phyloP scores from a whole-genome alignment of 2,797 vertebrate species.

The Aeoliscus strigatus region DNA sequence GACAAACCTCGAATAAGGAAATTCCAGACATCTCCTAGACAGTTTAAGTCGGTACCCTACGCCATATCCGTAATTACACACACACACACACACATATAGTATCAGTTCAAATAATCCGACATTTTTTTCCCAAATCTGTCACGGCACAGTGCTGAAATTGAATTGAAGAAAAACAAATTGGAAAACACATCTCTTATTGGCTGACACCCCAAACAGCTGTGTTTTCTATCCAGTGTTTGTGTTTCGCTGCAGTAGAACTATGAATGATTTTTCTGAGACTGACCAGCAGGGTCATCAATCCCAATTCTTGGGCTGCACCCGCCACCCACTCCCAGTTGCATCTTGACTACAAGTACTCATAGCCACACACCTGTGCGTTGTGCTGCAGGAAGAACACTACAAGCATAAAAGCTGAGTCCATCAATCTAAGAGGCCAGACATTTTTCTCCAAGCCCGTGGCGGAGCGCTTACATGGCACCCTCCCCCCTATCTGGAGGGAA shows the following conservation, averaged over 20 bases:
- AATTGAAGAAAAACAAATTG: too few relatives aligned
- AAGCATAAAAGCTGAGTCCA: conserved; percentile 50
- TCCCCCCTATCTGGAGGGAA: conserved; percentile 31
- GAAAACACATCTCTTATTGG: too few relatives aligned
- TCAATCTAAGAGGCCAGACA: conserved; percentile 54
- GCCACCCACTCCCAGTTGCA: conserved; percentile 48
- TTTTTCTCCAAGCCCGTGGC: conserved; percentile 26
- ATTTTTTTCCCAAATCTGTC: too few relatives aligned
- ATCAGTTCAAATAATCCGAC: too few relatives aligned
- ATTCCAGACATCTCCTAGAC: too few relatives aligned
- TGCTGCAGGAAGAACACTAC: conserved; percentile 55
- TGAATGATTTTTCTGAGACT: conserved; percentile 57
- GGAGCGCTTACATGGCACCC: conserved; percentile 37
- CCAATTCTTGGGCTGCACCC: conserved; percentile 62
- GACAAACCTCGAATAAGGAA: too few relatives aligned
- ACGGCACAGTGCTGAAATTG: too few relatives aligned
- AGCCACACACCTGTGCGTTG: conserved; percentile 46
- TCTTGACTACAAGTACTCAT: conserved; percentile 68
- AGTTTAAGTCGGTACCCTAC: too few relatives aligned
- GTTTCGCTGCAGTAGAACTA: conserved; percentile 30
- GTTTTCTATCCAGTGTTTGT: conserved; percentile 39
- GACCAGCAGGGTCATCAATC: conserved; percentile 61
- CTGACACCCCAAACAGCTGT: conserved; percentile 16
- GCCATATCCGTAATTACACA: too few relatives aligned
- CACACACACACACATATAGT: too few relatives aligned